Evolutionary conservation across 2,113 vertebrate genomes (phyloP).

Genomic region (Clupea harengus): DNA sequence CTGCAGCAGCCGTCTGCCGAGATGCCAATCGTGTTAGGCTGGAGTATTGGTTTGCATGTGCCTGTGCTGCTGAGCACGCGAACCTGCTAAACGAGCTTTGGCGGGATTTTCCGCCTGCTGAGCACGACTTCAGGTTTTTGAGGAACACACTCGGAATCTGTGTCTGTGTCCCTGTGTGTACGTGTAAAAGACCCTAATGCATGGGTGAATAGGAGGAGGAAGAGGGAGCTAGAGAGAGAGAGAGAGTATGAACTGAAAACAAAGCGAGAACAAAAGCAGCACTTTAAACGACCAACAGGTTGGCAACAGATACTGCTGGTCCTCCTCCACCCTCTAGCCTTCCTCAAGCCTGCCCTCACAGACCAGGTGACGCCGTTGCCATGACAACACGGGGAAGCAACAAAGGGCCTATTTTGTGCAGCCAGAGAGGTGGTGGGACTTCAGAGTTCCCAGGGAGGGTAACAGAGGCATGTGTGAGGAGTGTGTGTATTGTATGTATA

Average conservation of each 20-base stretch:
- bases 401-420: slow-evolving; percentile 36
- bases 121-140: not conserved
- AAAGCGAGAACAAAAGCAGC: not conserved
- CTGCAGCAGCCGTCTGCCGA: not conserved
- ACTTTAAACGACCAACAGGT: not conserved
- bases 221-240: not conserved
- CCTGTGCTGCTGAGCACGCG: not conserved
- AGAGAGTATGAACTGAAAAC: not conserved
- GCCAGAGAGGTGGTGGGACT: slow-evolving; percentile 9
- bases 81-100: not conserved
- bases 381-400: slow-evolving; percentile 27
- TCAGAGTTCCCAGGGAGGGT: slow-evolving; percentile 3
- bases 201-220: not conserved
- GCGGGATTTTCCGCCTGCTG: not conserved
- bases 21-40: not conserved
- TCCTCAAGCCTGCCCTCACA: not conserved
- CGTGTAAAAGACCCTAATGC: not conserved
- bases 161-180: not conserved
- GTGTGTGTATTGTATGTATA: no score
- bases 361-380: slow-evolving; percentile 28
- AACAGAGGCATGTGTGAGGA: not conserved
- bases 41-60: not conserved
- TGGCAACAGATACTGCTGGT: not conserved
- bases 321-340: not conserved
- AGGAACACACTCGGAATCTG: not conserved